Evolutionary conservation across 2,113 vertebrate species (phyloP).

Genomic region (Indri indri): DNA sequence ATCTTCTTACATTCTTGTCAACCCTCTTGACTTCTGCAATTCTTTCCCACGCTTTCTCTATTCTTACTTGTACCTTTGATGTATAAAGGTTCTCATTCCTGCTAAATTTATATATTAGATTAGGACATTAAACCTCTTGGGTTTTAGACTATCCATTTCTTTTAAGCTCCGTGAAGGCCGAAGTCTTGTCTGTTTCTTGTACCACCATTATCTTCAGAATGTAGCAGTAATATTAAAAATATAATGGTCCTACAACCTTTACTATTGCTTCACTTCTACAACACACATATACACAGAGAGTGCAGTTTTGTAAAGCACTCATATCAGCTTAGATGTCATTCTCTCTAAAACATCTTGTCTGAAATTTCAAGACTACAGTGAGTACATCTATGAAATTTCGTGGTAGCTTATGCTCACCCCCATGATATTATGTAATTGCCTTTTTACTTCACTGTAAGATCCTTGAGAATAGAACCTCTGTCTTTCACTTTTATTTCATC

Average conservation of each 20-base stretch:
- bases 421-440: neutral
- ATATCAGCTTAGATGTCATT: neutral
- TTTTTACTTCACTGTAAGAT: neutral
- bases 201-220: neutral
- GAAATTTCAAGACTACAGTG: neutral
- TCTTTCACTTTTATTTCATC: constrained; percentile 18
- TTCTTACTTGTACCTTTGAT: neutral
- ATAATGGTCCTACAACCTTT: neutral
- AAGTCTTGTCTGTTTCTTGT: neutral
- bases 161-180: neutral
- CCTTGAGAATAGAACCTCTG: neutral
- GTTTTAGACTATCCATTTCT: neutral
- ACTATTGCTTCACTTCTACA: neutral
- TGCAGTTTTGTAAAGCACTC: neutral
- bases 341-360: neutral
- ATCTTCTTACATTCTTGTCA: neutral
- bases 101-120: neutral
- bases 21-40: neutral
- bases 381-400: neutral
- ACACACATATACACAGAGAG: neutral
- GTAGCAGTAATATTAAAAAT: neutral
- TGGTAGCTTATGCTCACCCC: neutral
- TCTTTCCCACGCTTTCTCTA: neutral
- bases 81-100: neutral
- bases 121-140: neutral